A percentile compares a stretch with the other conserved stretches of the same genome.
These are phyloP conservation scores for Bombus cullumanus DNA, from an alignment of 1,140 invertebrate genomes.

Conservation along the genomic window DNA sequence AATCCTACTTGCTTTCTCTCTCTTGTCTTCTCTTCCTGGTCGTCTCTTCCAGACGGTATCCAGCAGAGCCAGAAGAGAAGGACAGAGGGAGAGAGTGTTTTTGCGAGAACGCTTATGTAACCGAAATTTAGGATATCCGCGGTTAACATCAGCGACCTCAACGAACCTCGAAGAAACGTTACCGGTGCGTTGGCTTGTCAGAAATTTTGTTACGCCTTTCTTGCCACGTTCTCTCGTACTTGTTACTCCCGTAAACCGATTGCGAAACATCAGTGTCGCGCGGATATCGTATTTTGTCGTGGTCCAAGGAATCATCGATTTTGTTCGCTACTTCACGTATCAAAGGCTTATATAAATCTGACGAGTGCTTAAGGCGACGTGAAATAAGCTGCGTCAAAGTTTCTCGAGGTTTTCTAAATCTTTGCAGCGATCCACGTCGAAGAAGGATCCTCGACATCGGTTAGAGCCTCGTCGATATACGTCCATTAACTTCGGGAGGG, in stretches of 20 bases:
- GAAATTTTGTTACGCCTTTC: slow-evolving; percentile 26
- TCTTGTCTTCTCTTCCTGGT: neutral
- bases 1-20: slow-evolving; percentile 26
- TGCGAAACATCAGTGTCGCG: neutral
- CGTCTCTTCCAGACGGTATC: slow-evolving; percentile 15
- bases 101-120: slow-evolving; percentile 56
- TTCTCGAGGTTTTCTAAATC: neutral
- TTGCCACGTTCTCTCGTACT: neutral
- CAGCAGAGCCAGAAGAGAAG: neutral
- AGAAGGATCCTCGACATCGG: neutral
- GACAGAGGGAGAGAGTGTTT: slow-evolving; percentile 17
- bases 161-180: slow-evolving; percentile 35
- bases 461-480: slow-evolving; percentile 1
- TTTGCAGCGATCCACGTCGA: neutral
- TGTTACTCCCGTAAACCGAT: neutral
- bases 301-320: neutral
- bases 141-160: slow-evolving; percentile 55
- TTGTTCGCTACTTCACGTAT: neutral
- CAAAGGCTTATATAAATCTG: too few relatives aligned
- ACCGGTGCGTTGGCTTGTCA: slow-evolving; percentile 10
- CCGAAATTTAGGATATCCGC: slow-evolving; percentile 59
- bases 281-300: neutral
- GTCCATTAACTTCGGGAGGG: slow-evolving; percentile 31
- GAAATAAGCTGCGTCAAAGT: too few relatives aligned
- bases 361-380: too few relatives aligned